phyloP scores from a whole-genome alignment of 1,140 invertebrate genomes.

The Conus ventricosus region DNA sequence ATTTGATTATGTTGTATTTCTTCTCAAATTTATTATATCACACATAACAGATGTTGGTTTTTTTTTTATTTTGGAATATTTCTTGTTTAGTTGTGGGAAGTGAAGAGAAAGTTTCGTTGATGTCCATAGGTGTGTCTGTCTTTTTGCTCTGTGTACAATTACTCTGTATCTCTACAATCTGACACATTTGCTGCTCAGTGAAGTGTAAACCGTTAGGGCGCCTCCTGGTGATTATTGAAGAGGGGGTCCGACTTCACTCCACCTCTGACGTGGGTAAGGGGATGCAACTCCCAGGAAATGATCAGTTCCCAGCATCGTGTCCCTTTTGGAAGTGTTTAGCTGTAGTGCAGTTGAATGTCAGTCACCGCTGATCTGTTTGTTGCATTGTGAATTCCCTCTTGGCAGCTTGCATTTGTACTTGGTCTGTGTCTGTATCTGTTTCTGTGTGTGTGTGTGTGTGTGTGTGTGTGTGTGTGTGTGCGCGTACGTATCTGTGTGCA shows the following conservation, averaged over 20 bases:
- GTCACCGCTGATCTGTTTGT: not conserved
- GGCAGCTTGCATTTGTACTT: not conserved
- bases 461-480: not conserved
- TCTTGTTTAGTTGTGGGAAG: no score
- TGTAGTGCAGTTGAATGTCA: not conserved
- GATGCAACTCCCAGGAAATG: not conserved
- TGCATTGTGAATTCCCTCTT: not conserved
- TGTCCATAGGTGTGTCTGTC: no score
- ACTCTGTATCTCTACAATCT: not conserved
- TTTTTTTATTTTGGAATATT: no score
- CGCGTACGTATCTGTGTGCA: no score
- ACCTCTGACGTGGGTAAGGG: slow-evolving; percentile 73
- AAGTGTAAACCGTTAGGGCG: slow-evolving; percentile 78
- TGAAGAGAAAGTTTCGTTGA: no score
- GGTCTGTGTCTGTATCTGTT: not conserved
- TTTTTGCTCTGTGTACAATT: no score
- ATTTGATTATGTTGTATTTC: no score
- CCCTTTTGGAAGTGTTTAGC: not conserved
- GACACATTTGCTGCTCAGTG: slow-evolving; percentile 20
- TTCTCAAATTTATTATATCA: no score
- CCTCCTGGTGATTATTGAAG: slow-evolving; percentile 82
- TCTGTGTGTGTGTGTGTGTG: slow-evolving; percentile 3
- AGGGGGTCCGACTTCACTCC: slow-evolving; percentile 78
- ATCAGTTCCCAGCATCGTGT: not conserved
- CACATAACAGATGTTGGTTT: no score